phyloP scores from a whole-genome alignment of 2,888 invertebrate genomes.

The Ephialtes manifestator region DNA sequence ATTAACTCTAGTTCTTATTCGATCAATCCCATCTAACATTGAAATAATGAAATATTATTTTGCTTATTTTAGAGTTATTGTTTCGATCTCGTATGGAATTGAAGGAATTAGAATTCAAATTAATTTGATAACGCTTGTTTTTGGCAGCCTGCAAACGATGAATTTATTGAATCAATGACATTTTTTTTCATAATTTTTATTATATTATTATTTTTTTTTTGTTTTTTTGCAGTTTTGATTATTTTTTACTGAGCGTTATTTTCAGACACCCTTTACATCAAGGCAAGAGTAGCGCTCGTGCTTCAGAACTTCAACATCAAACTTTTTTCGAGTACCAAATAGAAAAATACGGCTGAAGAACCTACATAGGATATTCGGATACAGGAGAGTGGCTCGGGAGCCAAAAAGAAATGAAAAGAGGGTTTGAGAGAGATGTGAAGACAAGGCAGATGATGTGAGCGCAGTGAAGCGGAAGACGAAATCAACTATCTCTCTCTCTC shows the following conservation, averaged over 20 bases:
- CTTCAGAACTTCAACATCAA: constrained; percentile 20
- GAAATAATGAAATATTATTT: no score
- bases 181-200: no score
- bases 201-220: background rate
- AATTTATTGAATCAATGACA: no score
- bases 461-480: constrained; percentile 19
- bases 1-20: no score
- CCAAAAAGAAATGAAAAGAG: constrained; percentile 24
- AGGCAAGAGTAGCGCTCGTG: constrained; percentile 3
- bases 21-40: no score
- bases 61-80: no score
- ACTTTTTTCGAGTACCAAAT: constrained; percentile 44
- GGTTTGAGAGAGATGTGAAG: constrained; percentile 22
- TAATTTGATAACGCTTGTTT: no score
- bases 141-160: no score
- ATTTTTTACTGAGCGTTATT: background rate
- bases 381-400: constrained; percentile 6
- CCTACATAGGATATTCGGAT: constrained; percentile 46
- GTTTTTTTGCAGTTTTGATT: background rate
- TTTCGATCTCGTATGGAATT: no score
- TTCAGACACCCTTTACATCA: background rate
- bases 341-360: constrained; percentile 26
- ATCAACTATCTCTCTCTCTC: constrained; percentile 38
- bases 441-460: constrained; percentile 32
- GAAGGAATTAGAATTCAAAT: no score